Evolutionary conservation across 2,797 vertebrate species (phyloP), one percentile per base, ranked within the genome.

Genomic region (Tachyglossus aculeatus): DNA sequence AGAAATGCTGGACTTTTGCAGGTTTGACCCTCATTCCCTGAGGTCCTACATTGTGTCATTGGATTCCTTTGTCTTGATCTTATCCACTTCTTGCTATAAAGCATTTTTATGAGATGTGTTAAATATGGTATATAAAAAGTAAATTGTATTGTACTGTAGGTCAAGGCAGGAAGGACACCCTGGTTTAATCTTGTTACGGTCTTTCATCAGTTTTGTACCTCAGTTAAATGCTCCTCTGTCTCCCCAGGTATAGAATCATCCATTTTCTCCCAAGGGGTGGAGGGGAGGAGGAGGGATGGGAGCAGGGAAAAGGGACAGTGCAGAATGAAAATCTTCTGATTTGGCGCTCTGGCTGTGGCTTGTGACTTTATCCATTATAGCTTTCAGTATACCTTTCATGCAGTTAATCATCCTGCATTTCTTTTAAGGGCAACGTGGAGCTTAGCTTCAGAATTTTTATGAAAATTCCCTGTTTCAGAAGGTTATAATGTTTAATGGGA

Each of bases 191-290:
- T 64, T 22, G 68, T 67, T 84, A 81, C 78, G 80, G 69, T 72
- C 69, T 77, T 80, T 83, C 71, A 82, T 86, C 76, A 86, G 71
- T 74, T 71, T 66, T 67, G 76, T 56, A 69, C 69, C 74, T 39
- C 66, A 67, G 78, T 84, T 77, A 84, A n/a, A 78, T 57, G 67
- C 66, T 87, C 80, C 60, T 80, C 80, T 86, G 57, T 68, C 86
- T 78, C 73, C 76, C 78, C 9, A 83, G 63, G 55, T 72, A 74
- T 80, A 71, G 70, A 81, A 55, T 67, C 67, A 74, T 73, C 58
- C 47, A 18, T 84, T 85, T 81, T 61, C 67, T 67, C 64, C 65
- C n/a, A n/a, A n/a, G n/a, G n/a, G n/a, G n/a, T n/a, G n/a, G n/a
- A n/a, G n/a, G n/a, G n/a, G n/a, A n/a, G n/a, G n/a, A n/a, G n/a